Percentiles rank a stretch among this genome's conserved stretches.
These are phyloP conservation scores for Acheta domesticus DNA, from an alignment of 2,888 invertebrate species.

Conservation along the genomic window DNA sequence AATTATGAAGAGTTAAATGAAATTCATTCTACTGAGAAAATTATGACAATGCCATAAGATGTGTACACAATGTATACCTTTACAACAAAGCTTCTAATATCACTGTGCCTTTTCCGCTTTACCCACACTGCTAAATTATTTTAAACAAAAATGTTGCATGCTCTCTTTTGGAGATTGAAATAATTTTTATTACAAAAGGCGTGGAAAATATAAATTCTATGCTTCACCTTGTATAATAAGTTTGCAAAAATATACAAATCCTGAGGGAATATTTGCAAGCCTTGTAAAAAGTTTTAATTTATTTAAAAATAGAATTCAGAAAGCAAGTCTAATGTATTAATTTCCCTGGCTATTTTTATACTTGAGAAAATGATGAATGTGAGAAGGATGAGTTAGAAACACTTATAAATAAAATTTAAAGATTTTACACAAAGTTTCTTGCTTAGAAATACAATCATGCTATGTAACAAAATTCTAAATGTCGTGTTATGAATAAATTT, in stretches of 20 bases:
- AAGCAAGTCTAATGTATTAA: too few relatives aligned
- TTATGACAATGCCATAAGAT: not conserved
- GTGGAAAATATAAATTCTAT: too few relatives aligned
- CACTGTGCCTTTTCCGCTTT: constrained; percentile 28
- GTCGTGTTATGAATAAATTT: too few relatives aligned
- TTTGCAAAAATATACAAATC: constrained; percentile 1
- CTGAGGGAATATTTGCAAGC: not conserved
- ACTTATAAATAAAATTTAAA: too few relatives aligned
- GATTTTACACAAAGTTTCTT: too few relatives aligned
- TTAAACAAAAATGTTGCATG: not conserved
- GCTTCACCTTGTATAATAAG: not conserved
- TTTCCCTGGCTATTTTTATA: too few relatives aligned
- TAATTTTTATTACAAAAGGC: not conserved
- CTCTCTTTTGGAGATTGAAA: not conserved
- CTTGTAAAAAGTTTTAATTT: not conserved
- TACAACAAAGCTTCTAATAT: constrained; percentile 26
- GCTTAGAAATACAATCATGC: too few relatives aligned
- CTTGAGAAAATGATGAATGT: too few relatives aligned
- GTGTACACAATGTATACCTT: not conserved
- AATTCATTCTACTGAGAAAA: not conserved
- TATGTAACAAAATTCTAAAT: too few relatives aligned
- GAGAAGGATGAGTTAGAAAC: too few relatives aligned
- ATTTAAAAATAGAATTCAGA: too few relatives aligned
- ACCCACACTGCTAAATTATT: constrained; percentile 22
- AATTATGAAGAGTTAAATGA: constrained; percentile 21